Evolutionary conservation across 2,113 vertebrate species (phyloP).

Genomic region (Amphilophus citrinellus): DNA sequence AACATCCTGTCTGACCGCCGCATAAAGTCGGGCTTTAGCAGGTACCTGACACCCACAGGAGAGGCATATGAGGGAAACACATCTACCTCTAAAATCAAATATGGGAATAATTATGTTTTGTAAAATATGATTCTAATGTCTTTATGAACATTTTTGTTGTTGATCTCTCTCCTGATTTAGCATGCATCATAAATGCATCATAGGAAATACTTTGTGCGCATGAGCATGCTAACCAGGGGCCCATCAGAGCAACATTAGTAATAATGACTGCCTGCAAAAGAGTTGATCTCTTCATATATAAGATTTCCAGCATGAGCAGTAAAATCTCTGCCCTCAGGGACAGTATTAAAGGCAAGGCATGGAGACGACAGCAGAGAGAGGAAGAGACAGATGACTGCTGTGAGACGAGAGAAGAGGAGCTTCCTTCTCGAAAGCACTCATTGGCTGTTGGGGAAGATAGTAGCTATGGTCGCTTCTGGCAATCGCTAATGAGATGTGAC

Average conservation of each 20-base stretch:
- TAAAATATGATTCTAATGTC: background rate
- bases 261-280: slow-evolving; percentile 55
- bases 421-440: slow-evolving; percentile 56
- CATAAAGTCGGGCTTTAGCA: slow-evolving; percentile 99
- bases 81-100: background rate
- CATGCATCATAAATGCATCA: background rate
- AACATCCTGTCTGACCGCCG: slow-evolving; percentile 94
- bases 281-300: slow-evolving; percentile 52
- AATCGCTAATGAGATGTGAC: slow-evolving; percentile 83
- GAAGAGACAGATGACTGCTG: slow-evolving; percentile 62
- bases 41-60: slow-evolving; percentile 81
- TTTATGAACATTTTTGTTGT: background rate
- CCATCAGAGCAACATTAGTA: slow-evolving; percentile 38
- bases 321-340: slow-evolving; percentile 56
- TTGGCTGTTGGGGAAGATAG: slow-evolving; percentile 68
- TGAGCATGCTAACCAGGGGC: slow-evolving; percentile 25
- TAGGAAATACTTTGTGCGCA: background rate
- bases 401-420: slow-evolving; percentile 44
- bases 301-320: slow-evolving; percentile 66
- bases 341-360: slow-evolving; percentile 49
- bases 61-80: background rate
- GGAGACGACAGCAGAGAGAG: slow-evolving; percentile 25
- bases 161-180: background rate
- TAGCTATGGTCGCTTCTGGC: slow-evolving; percentile 62
- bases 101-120: background rate